Base-by-base conservation (phyloP, 2,888 invertebrate species). In the Melipona beecheii region DNA sequence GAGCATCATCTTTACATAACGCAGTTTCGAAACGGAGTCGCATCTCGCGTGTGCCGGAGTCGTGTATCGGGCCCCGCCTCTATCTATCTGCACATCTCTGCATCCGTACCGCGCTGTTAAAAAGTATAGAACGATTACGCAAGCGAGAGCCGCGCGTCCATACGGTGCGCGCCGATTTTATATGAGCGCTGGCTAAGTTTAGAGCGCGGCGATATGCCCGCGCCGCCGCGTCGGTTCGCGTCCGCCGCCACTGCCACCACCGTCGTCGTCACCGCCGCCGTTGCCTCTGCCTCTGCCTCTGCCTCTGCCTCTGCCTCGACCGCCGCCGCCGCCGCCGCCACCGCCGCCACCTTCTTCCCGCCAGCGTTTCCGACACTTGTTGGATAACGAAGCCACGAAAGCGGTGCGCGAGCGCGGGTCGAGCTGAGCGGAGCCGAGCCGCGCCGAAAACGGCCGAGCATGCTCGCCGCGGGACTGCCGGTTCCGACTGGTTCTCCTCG, bases 161-260 rank as follows among this genome's bases (percentile, higher is more conserved):
- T 74, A 78, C 86, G 76, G 75, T 70, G 62, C 77, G 78, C 88
- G 88, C 65, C 71, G 78, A 87, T 89, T 90, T 87, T 87, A 88
- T 87, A 88, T 85, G 87, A 88, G 84, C 76, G 80, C 9, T 68
- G 78, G 89, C 91, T 91, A 91, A 91, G 90, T 91, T 91, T 91
- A 91, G 91, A 90, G 88, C 76, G 83, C 77, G 66, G 71, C 88
- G 87, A 83, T 81, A 87, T 84, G 80, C 78, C 74, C 68, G 83
- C 79, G 78, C 78, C 64, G 64, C 2, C 78, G 83, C 77, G 66
- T 68, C 87, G 86, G 79, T 82, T 85, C 83, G 80, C 78, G n/a
- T 43, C 74, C 72, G 81, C 79, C 78, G 77, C 75, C 75, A 71
- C 82, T 84, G 24, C 27, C 68, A 31, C 77, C 66, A 62, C 76